Conservation (phyloP, 2,888 invertebrate genomes). For the Leptinotarsa tumamoca region DNA sequence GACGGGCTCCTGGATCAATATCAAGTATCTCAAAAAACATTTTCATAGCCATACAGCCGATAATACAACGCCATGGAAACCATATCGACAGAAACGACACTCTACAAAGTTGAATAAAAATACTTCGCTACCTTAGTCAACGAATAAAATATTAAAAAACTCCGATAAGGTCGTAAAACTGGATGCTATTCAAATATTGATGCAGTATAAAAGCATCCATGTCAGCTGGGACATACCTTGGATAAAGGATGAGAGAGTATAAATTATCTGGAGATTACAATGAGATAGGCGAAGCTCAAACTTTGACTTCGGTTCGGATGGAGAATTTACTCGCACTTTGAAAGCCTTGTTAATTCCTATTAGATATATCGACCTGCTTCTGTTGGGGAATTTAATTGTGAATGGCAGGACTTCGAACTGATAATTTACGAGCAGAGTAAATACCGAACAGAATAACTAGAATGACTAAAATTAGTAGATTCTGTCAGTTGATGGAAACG, state of each 20-base stretch:
- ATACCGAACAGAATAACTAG: neutral
- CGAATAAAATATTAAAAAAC: constrained; percentile 13
- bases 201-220: constrained; percentile 3
- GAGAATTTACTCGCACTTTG: neutral
- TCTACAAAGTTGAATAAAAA: neutral
- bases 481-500: neutral
- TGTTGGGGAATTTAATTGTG: neutral
- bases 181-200: constrained; percentile 16
- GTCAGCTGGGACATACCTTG: constrained; percentile 3
- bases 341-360: neutral
- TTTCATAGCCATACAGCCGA: too few species aligned
- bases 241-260: constrained; percentile 12
- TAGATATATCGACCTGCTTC: neutral
- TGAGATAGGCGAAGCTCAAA: constrained; percentile 5
- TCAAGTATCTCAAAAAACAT: too few species aligned
- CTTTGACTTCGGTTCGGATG: neutral
- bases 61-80: neutral
- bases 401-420: neutral
- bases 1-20: too few species aligned
- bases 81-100: neutral
- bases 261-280: constrained; percentile 16
- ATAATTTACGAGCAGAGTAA: neutral
- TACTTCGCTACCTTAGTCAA: constrained; percentile 2
- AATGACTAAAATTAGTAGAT: neutral
- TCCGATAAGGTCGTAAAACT: neutral